Conservation (phyloP, 1,140 invertebrate genomes). For the Antheraea pernyi region DNA sequence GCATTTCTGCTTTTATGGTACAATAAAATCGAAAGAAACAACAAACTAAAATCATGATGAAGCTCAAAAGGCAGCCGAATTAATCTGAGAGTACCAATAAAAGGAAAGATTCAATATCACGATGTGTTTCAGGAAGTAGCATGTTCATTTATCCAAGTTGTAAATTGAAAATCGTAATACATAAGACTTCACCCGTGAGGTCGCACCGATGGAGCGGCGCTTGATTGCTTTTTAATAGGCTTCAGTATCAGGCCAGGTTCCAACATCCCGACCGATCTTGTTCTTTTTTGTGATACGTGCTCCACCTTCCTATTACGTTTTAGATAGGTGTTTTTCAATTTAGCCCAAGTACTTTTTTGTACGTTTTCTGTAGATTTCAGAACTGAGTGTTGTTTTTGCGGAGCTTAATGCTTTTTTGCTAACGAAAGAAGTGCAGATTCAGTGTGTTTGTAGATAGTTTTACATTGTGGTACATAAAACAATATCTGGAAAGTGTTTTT, state of each 20-base stretch:
- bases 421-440: too few species aligned
- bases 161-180: constrained; percentile 15
- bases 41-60: too few species aligned
- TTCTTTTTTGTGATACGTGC: constrained; percentile 25
- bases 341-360: constrained; percentile 6
- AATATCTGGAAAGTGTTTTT: too few species aligned
- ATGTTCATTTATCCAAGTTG: constrained; percentile 6
- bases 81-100: too few species aligned
- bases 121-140: not conserved
- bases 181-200: constrained; percentile 12
- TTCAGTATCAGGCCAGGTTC: constrained; percentile 24
- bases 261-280: constrained; percentile 20
- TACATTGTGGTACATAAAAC: too few species aligned
- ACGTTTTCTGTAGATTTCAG: not conserved
- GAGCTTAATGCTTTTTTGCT: too few species aligned
- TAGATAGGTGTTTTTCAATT: constrained; percentile 13
- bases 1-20: too few species aligned
- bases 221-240: constrained; percentile 50
- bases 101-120: not conserved
- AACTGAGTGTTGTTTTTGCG: not conserved
- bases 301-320: constrained; percentile 18
- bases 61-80: too few species aligned
- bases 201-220: constrained; percentile 16
- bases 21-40: too few species aligned
- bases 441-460: too few species aligned